Evolutionary conservation across 2,888 invertebrate species (phyloP), one percentile per base, ranked within the genome.

Genomic region (Apeira syringaria): DNA sequence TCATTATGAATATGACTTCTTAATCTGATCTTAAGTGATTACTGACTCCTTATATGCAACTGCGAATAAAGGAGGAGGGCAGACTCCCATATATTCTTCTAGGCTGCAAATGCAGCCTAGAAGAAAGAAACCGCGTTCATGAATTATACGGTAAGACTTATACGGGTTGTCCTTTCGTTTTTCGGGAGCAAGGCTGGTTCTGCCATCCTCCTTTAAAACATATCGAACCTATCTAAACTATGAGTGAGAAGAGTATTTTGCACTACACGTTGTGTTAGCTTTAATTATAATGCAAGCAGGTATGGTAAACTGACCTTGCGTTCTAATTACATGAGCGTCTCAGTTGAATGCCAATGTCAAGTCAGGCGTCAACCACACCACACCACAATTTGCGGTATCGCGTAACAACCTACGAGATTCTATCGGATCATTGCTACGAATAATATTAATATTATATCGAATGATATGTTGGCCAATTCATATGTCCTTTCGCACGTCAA

Each of bases 301-400:
- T 74, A 74, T 65, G 56, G 65, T 56, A 61, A 64, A 64, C 15
- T 74, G 76, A 71, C 80, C 79, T 80, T 78, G 75, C 67, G 59
- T 69, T 72, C 74, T 74, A 73, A 64, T 68, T 77, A 74, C 66
- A 70, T 61, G 58, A 68, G 59, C 73, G 83, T 77, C 75, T 77
- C 74, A 80, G 70, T 73, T 82, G 80, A 84, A 80, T 83, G 81
- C 75, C 82, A 83, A 81, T 80, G 74, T 69, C 73, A 74, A 61
- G 47, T 31, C 42, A 45, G 50, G 44, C 65, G 47, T 49, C 44
- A 47, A 48, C 35, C 60, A 64, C 63, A 70, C 65, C 60, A 47
- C 60, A 56, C 65, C 60, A 47, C 60, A 56, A 50, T 56, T n/a
- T 58, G 45, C 51, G 41, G 53, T 61, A 61, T 64, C 67, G 39